Evolutionary conservation across 1,140 invertebrate species (phyloP), one percentile per base, ranked within the genome.

Genomic region (Ceratina australensis): DNA sequence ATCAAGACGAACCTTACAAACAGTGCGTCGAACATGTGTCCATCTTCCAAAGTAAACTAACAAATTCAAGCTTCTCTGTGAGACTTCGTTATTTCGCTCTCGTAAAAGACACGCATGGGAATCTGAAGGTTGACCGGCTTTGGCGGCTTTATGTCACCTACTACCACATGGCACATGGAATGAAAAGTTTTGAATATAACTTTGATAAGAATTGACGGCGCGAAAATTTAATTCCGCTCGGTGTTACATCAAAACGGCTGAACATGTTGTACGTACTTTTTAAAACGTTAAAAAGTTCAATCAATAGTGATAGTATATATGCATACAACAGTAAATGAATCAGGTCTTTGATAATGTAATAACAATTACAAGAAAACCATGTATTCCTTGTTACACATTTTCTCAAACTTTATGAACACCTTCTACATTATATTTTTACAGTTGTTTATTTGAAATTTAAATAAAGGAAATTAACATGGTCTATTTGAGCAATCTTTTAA

Each of bases 91-190:
- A 28, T 42, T 28, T 16, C 33, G 18, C 15, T 57, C 49, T 72
- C 2, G 15, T 54, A 64, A 65, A 78, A n/a, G 64, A 16, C 24
- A 24, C n/a, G n/a, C 33, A 42, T 20, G n/a, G 22, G 47, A 72
- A 72, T 65, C 20, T 65, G 61, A 16, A 60, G 52, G 59, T 72
- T 59, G 18, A 20, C 68, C 59, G 76, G 76, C 69, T 72, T 78
- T 47, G 33, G 33, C 33, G 33, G 33, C 33, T 42, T 42, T 42
- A 42, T 42, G 33, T 42, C 33, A 42, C 33, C 33, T 33, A 33
- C 33, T 33, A 33, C 64, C 57, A 49, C 56, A 7, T 49, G 16
- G 22, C 60, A 49, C 68, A 77, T 63, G 57, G 49, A 71, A 77
- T 42, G 33, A 10, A 22, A 22, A 18, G 16, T 33, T 57, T 78